phyloP scores from a whole-genome alignment of 2,797 vertebrate species.

The Labeo calbasu region DNA sequence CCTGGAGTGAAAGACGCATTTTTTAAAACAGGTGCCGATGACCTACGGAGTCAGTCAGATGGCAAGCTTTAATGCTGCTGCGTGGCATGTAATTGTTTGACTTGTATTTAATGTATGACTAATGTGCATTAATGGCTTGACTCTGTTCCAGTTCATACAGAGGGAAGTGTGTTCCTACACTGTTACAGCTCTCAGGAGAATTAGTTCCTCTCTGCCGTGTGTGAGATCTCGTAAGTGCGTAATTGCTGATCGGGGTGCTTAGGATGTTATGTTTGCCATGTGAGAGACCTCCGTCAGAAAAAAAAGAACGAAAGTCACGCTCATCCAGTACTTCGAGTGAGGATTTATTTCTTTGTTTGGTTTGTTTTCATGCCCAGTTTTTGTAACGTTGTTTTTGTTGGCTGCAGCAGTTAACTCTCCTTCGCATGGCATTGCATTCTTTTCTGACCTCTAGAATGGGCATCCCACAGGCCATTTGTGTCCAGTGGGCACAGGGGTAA shows the following conservation, averaged over 20 bases:
- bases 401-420: conserved; percentile 26
- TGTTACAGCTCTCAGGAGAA: conserved; percentile 72
- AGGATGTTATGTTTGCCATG: conserved; percentile 70
- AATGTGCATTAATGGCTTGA: conserved; percentile 77
- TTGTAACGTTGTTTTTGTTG: conserved; percentile 52
- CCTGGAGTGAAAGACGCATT: conserved; percentile 46
- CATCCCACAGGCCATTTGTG: conserved; percentile 69
- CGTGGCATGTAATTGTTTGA: conserved; percentile 70
- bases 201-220: conserved; percentile 66
- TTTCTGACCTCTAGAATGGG: conserved; percentile 72
- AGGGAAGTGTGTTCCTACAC: conserved; percentile 70
- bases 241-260: conserved; percentile 81
- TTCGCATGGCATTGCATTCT: conserved; percentile 13
- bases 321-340: conserved; percentile 73
- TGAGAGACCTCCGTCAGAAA: conserved; percentile 69
- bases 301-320: conserved; percentile 64
- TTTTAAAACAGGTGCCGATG: conserved; percentile 41
- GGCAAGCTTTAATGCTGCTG: conserved; percentile 31
- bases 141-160: conserved; percentile 71
- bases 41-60: conserved; percentile 47
- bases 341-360: conserved; percentile 66
- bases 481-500: conserved; percentile 67
- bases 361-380: conserved; percentile 53
- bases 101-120: conserved; percentile 74
- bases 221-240: conserved; percentile 79